Evolutionary conservation across 2,113 vertebrate genomes (phyloP), one percentile per base, ranked within the genome.

Genomic region (Microtus oregoni): DNA sequence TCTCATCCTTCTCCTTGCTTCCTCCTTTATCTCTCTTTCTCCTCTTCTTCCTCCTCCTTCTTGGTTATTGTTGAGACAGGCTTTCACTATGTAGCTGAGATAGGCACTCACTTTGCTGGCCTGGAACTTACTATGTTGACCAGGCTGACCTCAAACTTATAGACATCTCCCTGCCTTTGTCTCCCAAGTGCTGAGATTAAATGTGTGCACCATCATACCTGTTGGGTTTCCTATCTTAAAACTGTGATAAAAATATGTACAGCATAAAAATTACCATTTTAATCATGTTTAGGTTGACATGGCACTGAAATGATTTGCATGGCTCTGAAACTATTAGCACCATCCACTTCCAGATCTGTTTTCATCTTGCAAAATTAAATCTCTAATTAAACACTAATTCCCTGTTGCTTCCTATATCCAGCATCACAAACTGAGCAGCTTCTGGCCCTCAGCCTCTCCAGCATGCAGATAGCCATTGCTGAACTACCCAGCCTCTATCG

Each of bases 361-460:
- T 92, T 44, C 9, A 63, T 68, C 67, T 94, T 79, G 30, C 52
- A 91, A 88, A 95, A 79, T 58, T 35, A 55, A 94, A 95, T 75
- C 47, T 93, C 88, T 67, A 14, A 65, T 85, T 65, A 41, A 65
- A 85, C 8, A 63, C 58, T 11, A 63, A 30, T 65, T 63, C 81
- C 58, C n/a, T 44, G 58, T 85, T 17, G 26, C 58, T 85, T 65
- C 26, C 58, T 65, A 41, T 28, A 19, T 47, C 63, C 41, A 86
- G 63, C 63, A 65, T 68, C 28, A 26, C 41, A 65, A 63, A 65
- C 24, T 63, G 81, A 85, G 81, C 7, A 63, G n/a, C 7, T 47
- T 65, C 83, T 68, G 28, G 9, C 67, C 32, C 83, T 67, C 41
- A 68, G 38, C 10, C 15, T 35, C 44, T 47, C 83, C 30, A 86